Evolutionary conservation across 2,888 invertebrate species (phyloP), one percentile per base, ranked within the genome.

Genomic region (Microchrysa polita): DNA sequence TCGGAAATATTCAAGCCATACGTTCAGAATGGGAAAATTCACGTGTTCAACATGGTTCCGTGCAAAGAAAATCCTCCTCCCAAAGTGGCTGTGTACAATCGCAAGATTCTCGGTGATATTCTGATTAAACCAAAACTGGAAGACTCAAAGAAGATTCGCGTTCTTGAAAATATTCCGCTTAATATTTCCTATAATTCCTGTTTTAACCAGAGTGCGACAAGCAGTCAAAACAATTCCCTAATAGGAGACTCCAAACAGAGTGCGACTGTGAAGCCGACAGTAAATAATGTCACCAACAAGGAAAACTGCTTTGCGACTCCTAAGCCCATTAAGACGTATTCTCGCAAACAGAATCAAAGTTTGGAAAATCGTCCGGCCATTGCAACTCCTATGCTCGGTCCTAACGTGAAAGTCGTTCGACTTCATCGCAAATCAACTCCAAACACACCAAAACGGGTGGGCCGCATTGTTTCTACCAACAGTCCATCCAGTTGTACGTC

Each of bases 1-100:
- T 12, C 27, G 1, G 69, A 74, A 52, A 61, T 74, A 5, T 74
- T 74, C 27, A 48, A 53, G 18, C 74, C 74, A 5, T 67, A 71
- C 52, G 40, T 69, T 40, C 22, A 60, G 9, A 52, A 69, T 22
- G 74, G 74, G 1, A 69, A 22, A 61, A 69, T 74, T 34, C 61
- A 52, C 5, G 16, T 74, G 1, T 60, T 14, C 12, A 74, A 72
- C 18, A 23, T 72, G 9, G 61, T 72, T 7, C 40, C 42, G 42
- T 16, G 18, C 16, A 42, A 34, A 16, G 16, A 14, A 1, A 16
- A 40, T 18, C 63, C 63, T n/a, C 9, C 42, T 2, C n/a, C 44
- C 0, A 63, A 40, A 59, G 59, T 59, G 1, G 22, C 22, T 9
- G 27, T 27, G 2, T 10, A 27, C 14, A 27, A 27, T 22, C 59